phyloP scores from a whole-genome alignment of 2,888 invertebrate genomes.

The Drosophila ustulata region DNA sequence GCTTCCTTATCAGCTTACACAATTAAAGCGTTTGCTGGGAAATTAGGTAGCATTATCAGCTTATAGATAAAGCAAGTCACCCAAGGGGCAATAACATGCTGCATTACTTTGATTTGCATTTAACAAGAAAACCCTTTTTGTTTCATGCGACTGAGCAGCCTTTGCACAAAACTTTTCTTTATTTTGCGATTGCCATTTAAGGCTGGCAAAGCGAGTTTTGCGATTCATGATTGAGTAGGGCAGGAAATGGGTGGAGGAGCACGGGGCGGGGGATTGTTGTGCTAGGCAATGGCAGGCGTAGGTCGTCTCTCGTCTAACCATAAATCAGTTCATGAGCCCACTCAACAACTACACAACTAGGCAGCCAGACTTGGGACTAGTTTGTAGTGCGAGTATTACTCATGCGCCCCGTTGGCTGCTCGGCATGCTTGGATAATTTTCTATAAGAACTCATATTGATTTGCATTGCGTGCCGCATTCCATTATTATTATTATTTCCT shows the following conservation, averaged over 20 bases:
- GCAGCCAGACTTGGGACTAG: background rate
- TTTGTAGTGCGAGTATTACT: conserved; percentile 22
- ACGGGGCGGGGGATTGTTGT: conserved; percentile 31
- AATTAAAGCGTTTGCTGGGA: conserved; percentile 13
- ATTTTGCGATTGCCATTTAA: conserved; percentile 43
- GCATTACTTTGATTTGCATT: conserved; percentile 12
- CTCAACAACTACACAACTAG: background rate
- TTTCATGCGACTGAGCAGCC: conserved; percentile 29
- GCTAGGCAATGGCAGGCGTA: conserved; percentile 44
- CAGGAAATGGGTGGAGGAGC: background rate
- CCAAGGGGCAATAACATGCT: conserved; percentile 24
- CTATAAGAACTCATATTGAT: conserved; percentile 57
- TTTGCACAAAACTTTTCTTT: conserved; percentile 16
- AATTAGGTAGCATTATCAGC: conserved; percentile 5
- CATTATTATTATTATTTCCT: conserved; percentile 16
- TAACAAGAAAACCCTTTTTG: conserved; percentile 55
- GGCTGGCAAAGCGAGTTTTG: conserved; percentile 19
- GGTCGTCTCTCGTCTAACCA: conserved; percentile 30
- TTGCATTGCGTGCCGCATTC: conserved; percentile 65
- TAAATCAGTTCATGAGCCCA: conserved; percentile 49
- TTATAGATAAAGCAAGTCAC: conserved; percentile 8
- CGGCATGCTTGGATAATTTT: conserved; percentile 23
- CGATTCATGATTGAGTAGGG: background rate
- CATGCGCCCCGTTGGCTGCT: conserved; percentile 26
- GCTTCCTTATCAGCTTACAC: conserved; percentile 12